phyloP scores from a whole-genome alignment of 2,797 vertebrate species.

The Capromys pilorides region DNA sequence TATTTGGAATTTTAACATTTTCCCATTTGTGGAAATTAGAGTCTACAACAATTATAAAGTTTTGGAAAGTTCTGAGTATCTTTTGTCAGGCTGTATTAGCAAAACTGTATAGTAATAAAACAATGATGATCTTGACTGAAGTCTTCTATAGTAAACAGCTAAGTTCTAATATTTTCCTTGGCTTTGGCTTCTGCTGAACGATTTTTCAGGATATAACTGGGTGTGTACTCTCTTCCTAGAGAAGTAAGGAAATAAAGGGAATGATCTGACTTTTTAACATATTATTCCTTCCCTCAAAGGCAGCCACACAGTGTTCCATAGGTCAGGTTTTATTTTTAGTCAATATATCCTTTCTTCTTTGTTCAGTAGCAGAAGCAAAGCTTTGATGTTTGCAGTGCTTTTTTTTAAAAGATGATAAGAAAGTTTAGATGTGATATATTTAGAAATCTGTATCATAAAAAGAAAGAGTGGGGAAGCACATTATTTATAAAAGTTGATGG shows the following conservation, averaged over 20 bases:
- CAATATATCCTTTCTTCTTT: conserved; percentile 15
- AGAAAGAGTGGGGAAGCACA: no score
- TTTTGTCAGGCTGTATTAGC: not conserved
- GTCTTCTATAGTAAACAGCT: not conserved
- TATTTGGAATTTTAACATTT: not conserved
- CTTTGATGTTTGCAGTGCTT: conserved; percentile 37
- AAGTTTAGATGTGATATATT: not conserved
- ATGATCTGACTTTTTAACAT: conserved; percentile 43
- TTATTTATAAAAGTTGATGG: not conserved
- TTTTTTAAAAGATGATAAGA: not conserved
- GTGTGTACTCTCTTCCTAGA: not conserved
- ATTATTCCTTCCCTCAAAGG: conserved; percentile 36
- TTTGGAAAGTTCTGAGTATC: not conserved
- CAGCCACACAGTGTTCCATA: conserved; percentile 32
- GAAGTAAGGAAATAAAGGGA: not conserved
- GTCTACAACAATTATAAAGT: not conserved
- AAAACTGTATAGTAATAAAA: not conserved
- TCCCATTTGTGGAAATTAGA: not conserved
- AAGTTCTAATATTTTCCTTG: not conserved
- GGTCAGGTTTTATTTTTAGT: conserved; percentile 56
- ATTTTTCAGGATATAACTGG: not conserved
- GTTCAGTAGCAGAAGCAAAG: conserved; percentile 45
- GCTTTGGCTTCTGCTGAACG: not conserved
- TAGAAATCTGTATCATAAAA: not conserved
- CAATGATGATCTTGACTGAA: conserved; percentile 16